Percentiles rank a stretch among this genome's conserved stretches.
Conservation (phyloP, 2,888 invertebrate genomes). For the Drosophila anomalata region DNA sequence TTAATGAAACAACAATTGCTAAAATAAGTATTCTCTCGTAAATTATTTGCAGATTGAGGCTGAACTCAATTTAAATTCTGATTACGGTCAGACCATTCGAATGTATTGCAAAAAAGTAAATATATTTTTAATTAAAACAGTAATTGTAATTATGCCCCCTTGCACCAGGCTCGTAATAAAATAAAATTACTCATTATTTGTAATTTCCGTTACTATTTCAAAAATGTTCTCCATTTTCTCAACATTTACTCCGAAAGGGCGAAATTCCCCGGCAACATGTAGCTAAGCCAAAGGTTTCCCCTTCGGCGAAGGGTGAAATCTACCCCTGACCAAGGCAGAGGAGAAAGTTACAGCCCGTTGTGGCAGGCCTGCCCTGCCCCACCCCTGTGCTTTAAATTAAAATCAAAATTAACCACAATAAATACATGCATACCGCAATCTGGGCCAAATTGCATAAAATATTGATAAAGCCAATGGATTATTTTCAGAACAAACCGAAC, state of each 20-base stretch:
- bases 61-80: constrained; percentile 40
- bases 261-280: constrained; percentile 29
- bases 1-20: constrained; percentile 45
- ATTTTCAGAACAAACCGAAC: constrained; percentile 48
- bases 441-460: constrained; percentile 53
- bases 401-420: constrained; percentile 51
- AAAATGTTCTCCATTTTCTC: constrained; percentile 4
- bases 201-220: constrained; percentile 1
- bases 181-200: constrained; percentile 3
- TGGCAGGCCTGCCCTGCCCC: not conserved
- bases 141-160: constrained; percentile 30
- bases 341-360: not conserved
- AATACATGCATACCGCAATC: constrained; percentile 49
- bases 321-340: constrained; percentile 19
- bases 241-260: constrained; percentile 44
- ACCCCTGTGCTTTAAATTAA: constrained; percentile 14
- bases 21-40: constrained; percentile 17
- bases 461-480: constrained; percentile 53
- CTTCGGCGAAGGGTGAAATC: constrained; percentile 13
- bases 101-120: constrained; percentile 26
- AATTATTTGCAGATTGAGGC: constrained; percentile 18
- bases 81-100: constrained; percentile 12
- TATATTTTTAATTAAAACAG: constrained; percentile 25
- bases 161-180: not conserved
- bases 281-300: constrained; percentile 20